Evolutionary conservation across 2,113 vertebrate genomes (phyloP).

Genomic region (Hemiprocne comata): DNA sequence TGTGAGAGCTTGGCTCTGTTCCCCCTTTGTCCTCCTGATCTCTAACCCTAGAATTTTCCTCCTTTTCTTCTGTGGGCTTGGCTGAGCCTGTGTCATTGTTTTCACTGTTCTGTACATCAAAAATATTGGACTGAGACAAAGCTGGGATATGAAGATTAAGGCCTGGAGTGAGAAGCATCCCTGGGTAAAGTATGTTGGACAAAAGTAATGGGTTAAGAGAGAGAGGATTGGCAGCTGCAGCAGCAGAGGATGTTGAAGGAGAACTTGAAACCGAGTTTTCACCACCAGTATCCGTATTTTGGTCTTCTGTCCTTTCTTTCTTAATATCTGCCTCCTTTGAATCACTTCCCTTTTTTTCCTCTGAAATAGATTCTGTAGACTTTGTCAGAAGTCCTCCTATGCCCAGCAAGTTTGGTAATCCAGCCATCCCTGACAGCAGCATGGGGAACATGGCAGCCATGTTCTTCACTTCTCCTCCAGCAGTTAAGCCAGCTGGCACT

Average conservation of each 20-base stretch:
- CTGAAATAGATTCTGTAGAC: slow-evolving; percentile 77
- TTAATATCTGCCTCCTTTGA: slow-evolving; percentile 78
- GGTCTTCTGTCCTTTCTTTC: slow-evolving; percentile 94
- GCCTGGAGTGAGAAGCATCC: slow-evolving; percentile 99
- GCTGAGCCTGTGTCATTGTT: slow-evolving; percentile 79
- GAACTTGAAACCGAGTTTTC: slow-evolving; percentile 82
- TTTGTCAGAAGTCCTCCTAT: slow-evolving; percentile 87
- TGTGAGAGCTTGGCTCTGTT: slow-evolving; percentile 80
- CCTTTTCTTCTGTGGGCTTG: slow-evolving; percentile 73
- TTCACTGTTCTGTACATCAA: slow-evolving; percentile 88
- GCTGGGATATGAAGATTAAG: slow-evolving; percentile 96
- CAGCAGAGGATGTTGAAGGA: slow-evolving; percentile 82
- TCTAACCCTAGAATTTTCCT: slow-evolving; percentile 75
- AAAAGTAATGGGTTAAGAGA: slow-evolving; percentile 96
- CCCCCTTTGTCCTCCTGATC: slow-evolving; percentile 78
- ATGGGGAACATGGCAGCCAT: slow-evolving; percentile 96
- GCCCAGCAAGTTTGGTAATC: slow-evolving; percentile 91
- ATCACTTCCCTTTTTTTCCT: slow-evolving; percentile 84
- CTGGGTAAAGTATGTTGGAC: slow-evolving; percentile 98
- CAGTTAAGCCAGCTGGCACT: slow-evolving; percentile 84
- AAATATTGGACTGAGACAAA: slow-evolving; percentile 81
- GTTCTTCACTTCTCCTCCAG: slow-evolving; percentile 85
- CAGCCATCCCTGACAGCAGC: slow-evolving; percentile 94
- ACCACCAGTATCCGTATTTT: slow-evolving; percentile 73
- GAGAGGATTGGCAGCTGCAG: slow-evolving; percentile 83